phyloP scores from a whole-genome alignment of 2,888 invertebrate species.

The Melanotus villosus region DNA sequence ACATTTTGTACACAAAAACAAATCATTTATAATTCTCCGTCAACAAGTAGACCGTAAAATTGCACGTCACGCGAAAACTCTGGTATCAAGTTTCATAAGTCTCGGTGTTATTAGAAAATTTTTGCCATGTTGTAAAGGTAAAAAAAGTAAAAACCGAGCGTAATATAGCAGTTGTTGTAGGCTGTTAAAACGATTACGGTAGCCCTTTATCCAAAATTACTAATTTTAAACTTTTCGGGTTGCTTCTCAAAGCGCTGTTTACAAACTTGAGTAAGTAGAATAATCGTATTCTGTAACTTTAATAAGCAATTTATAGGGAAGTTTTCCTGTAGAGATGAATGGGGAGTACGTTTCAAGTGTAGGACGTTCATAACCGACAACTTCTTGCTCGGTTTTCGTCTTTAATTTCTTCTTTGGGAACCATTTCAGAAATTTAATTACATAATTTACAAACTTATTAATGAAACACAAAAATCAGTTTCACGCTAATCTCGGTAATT shows the following conservation, averaged over 20 bases:
- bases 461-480: too few species aligned
- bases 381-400: background rate
- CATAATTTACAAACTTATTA: slow-evolving; percentile 6
- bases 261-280: slow-evolving; percentile 28
- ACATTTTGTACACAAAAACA: too few species aligned
- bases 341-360: slow-evolving; percentile 25
- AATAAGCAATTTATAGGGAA: slow-evolving; percentile 32
- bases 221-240: slow-evolving; percentile 28
- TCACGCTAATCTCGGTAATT: too few species aligned
- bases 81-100: too few species aligned
- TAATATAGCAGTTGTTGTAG: background rate
- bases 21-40: too few species aligned
- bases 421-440: slow-evolving; percentile 7
- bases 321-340: slow-evolving; percentile 30
- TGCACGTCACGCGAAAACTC: too few species aligned
- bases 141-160: background rate
- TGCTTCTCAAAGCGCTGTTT: slow-evolving; percentile 26
- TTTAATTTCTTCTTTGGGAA: slow-evolving; percentile 1
- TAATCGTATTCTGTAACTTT: slow-evolving; percentile 30
- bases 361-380: slow-evolving; percentile 12
- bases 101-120: too few species aligned
- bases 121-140: too few species aligned
- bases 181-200: slow-evolving; percentile 15
- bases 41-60: too few species aligned
- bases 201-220: slow-evolving; percentile 26